Conservation (phyloP, 2,113 vertebrate genomes). For the Plotosus lineatus region DNA sequence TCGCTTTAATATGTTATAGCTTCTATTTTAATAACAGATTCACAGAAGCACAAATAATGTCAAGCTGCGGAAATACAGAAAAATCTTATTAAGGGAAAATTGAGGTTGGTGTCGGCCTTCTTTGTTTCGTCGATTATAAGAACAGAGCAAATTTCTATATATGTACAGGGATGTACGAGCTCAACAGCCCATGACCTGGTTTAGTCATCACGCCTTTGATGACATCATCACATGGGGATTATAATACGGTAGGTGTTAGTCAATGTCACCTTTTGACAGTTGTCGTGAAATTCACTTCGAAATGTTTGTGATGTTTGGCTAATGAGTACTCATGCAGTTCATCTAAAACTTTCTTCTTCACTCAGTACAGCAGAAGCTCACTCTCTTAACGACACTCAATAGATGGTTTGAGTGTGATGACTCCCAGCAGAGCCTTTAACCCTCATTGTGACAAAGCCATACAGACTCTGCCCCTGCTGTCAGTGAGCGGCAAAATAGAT, state of each 20-base stretch:
- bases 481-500: slow-evolving; percentile 4
- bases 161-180: background rate
- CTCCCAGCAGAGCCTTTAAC: slow-evolving; percentile 14
- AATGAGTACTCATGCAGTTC: background rate
- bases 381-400: background rate
- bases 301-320: background rate
- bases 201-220: background rate
- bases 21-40: background rate
- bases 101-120: background rate
- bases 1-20: background rate
- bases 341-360: background rate
- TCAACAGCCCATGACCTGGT: background rate
- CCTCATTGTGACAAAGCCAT: background rate
- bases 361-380: background rate
- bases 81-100: too few relatives aligned
- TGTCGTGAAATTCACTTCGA: background rate
- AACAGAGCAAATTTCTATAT: background rate
- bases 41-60: too few relatives aligned
- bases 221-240: background rate
- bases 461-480: background rate
- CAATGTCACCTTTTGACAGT: background rate
- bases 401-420: slow-evolving; percentile 16
- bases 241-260: background rate
- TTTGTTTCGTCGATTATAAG: background rate
- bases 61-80: too few relatives aligned